Base-by-base conservation (phyloP, 2,888 invertebrate species). In the Cerceris rybyensis region DNA sequence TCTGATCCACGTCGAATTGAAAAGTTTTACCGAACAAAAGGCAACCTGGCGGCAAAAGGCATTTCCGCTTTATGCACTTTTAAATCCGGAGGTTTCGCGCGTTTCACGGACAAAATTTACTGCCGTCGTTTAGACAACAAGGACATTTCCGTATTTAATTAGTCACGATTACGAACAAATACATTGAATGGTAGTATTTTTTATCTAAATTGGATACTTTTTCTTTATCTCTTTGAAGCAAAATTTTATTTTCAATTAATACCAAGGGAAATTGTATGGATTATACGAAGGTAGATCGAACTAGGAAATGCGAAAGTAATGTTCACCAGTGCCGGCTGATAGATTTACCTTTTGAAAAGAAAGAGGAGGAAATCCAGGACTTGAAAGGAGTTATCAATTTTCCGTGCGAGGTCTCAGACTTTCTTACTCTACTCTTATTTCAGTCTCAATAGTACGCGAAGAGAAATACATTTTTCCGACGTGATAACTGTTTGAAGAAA, bases 1-100 rank as follows among this genome's bases (percentile, higher is more conserved):
- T 46, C 28, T 28, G 28, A 41, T 46, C 7, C 16, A n/a, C 49
- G 75, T 49, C 50, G 46, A 17, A 39, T 17, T 50, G 50, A 65
- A 46, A 59, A 75, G 46, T 76, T 76, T 42, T 43, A 50, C 9
- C 42, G 52, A 61, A 78, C 77, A 70, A 76, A 76, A 55, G 61
- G 65, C n/a, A 41, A n/a, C 57, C 41, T 8, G 46, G 50, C 17
- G 61, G 52, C 43, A 14, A 11, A 50, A 50, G n/a, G n/a, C n/a
- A 50, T n/a, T 50, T 50, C 50, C 50, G 50, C n/a, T 50, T 11
- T n/a, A 50, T 50, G 9, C 9, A 11, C 46, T 50, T 50, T 50
- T 13, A 50, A 28, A 28, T 28, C 28, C 28, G 28, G 28, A 1
- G 28, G 28, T 28, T 28, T 28, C 28, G 28, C 28, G 28, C 28